Conservation (phyloP, 2,888 invertebrate species). For the Tipula lateralis region DNA sequence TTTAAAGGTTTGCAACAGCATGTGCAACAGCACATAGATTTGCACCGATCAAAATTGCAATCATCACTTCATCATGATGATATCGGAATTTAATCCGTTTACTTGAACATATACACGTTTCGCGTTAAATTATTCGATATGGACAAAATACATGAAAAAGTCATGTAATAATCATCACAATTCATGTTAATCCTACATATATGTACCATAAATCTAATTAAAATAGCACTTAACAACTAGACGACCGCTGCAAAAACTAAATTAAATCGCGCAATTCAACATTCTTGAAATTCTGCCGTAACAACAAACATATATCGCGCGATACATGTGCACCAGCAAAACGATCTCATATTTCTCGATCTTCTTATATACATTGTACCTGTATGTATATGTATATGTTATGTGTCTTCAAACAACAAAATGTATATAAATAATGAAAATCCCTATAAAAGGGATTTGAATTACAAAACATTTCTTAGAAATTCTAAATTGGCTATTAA, state of each 20-base stretch:
- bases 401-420: not conserved
- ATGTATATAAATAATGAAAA: not conserved
- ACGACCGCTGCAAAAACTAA: not conserved
- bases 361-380: not conserved
- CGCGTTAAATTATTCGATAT: not conserved
- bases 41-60: not conserved
- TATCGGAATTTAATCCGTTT: not conserved
- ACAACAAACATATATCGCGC: not conserved
- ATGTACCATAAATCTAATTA: conserved; percentile 24
- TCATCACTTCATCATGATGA: not conserved
- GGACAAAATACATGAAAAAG: not conserved
- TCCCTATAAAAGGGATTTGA: conserved; percentile 5
- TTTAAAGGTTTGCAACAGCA: too few species aligned
- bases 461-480: not conserved
- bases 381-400: not conserved
- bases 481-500: conserved; percentile 19
- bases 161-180: conserved; percentile 1
- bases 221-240: not conserved
- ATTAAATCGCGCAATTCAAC: not conserved
- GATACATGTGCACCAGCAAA: not conserved
- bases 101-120: not conserved
- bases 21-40: too few species aligned
- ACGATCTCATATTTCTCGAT: not conserved
- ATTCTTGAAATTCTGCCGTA: not conserved
- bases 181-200: conserved; percentile 14